Conservation (phyloP, 2,113 vertebrate genomes). For the Tetrao urogallus region DNA sequence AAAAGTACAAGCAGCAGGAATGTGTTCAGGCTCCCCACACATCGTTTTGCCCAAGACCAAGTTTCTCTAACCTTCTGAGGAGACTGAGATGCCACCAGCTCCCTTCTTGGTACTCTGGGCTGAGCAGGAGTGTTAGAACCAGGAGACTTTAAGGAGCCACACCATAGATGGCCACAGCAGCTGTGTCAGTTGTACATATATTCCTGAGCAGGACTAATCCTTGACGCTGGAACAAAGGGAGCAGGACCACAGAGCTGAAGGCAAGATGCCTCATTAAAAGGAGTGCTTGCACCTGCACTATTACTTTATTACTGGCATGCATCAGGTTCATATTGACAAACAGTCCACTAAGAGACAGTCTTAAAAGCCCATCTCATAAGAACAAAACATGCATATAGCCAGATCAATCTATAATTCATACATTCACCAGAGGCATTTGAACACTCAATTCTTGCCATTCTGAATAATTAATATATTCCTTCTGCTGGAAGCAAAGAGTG, state of each 20-base stretch:
- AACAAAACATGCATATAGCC: background rate
- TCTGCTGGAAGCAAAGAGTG: constrained; percentile 5
- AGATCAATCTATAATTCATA: constrained; percentile 33
- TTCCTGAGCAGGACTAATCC: background rate
- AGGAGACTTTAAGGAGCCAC: background rate
- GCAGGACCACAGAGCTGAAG: background rate
- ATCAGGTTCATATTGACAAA: background rate
- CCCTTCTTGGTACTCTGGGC: background rate
- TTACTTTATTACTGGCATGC: background rate
- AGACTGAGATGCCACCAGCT: background rate
- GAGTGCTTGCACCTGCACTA: background rate
- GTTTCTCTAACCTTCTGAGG: background rate
- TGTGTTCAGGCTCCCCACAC: background rate
- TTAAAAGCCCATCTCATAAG: background rate
- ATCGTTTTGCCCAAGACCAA: background rate
- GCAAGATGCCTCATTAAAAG: background rate
- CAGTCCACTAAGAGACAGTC: background rate
- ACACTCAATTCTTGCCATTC: background rate
- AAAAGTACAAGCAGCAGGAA: background rate
- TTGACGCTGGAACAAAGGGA: background rate
- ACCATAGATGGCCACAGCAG: background rate
- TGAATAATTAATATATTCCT: constrained; percentile 46
- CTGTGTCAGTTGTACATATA: rapidly evolving
- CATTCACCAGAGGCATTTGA: constrained; percentile 9
- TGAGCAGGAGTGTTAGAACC: background rate